Evolutionary conservation across 2,888 invertebrate genomes (phyloP), one percentile per base, ranked within the genome.

Genomic region (Leptopilina myrica): DNA sequence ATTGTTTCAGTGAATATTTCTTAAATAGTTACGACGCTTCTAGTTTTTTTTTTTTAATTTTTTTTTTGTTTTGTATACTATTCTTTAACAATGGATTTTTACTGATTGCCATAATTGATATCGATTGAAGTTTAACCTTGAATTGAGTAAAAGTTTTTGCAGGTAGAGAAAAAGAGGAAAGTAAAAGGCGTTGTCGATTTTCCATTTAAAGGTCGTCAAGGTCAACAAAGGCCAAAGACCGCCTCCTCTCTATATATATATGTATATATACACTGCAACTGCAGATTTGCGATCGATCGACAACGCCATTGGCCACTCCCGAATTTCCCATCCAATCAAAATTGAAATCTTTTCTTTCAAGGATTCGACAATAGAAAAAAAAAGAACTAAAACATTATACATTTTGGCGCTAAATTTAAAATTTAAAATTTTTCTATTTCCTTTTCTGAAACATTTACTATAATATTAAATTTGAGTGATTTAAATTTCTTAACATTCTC

Each of bases 141-240:
- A 62, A 62, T 62, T n/a, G 15, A 62, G 62, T 62, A 62, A 62
- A 62, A 62, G 62, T 20, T 62, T 9, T n/a, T 62, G 62, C 6
- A 20, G 15, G 62, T 20, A 62, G 62, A 62, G 62, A 62, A 62
- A 62, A 62, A 62, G 49, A 20, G 62, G 62, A 62, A 62, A 62
- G 62, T 62, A 62, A 15, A 20, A 62, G 62, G 62, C 62, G 62
- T 62, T 62, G 62, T 62, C 62, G 62, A 62, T 62, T 62, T 62
- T 62, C 62, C 62, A 62, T 62, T 62, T 62, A 62, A 62, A 62
- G 62, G 62, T 62, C 62, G 62, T 62, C 62, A 62, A 62, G 62
- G 62, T 62, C 62, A 62, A 62, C 9, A 62, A 62, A 62, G 62
- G 62, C 62, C 62, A 62, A 62, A 62, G 62, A 62, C 62, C 62